These are phyloP conservation scores for Dipodomys merriami DNA, from an alignment of 2,113 vertebrate species.

Conservation along the genomic window DNA sequence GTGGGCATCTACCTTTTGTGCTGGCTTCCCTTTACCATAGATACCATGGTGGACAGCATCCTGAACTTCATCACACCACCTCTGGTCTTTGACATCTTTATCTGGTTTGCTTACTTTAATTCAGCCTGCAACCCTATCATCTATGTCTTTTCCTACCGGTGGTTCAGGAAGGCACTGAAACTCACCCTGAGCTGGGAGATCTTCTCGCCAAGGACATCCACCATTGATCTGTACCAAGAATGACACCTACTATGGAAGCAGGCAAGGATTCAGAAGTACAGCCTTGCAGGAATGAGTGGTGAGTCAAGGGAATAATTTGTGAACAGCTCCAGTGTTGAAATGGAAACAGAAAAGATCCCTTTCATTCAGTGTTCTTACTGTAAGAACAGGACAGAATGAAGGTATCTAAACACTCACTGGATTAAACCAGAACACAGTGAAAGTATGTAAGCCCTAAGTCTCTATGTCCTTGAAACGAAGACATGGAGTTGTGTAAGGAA, in stretches of 20 bases:
- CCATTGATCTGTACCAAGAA: slow-evolving; percentile 77
- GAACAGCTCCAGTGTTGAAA: background rate
- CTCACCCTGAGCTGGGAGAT: slow-evolving; percentile 68
- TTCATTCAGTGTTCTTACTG: background rate
- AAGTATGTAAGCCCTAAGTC: background rate
- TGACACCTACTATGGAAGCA: slow-evolving; percentile 21
- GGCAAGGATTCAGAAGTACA: background rate
- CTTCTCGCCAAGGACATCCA: slow-evolving; percentile 59
- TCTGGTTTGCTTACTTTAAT: slow-evolving; percentile 84
- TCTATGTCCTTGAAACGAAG: background rate
- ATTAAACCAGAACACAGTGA: background rate
- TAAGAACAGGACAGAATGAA: background rate
- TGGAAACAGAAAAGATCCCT: background rate
- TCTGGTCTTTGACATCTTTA: slow-evolving; percentile 77
- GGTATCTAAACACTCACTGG: background rate
- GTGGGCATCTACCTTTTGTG: slow-evolving; percentile 79
- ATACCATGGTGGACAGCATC: slow-evolving; percentile 74
- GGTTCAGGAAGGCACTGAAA: slow-evolving; percentile 81
- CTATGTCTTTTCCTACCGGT: slow-evolving; percentile 81
- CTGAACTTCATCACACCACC: slow-evolving; percentile 75
- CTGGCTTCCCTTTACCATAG: slow-evolving; percentile 80
- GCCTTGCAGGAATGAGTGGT: background rate
- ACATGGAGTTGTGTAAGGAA: background rate
- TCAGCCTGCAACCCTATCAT: slow-evolving; percentile 82
- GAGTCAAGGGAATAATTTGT: background rate